Evolutionary conservation across 2,888 invertebrate genomes (phyloP).

Genomic region (Rotaria macrura): DNA sequence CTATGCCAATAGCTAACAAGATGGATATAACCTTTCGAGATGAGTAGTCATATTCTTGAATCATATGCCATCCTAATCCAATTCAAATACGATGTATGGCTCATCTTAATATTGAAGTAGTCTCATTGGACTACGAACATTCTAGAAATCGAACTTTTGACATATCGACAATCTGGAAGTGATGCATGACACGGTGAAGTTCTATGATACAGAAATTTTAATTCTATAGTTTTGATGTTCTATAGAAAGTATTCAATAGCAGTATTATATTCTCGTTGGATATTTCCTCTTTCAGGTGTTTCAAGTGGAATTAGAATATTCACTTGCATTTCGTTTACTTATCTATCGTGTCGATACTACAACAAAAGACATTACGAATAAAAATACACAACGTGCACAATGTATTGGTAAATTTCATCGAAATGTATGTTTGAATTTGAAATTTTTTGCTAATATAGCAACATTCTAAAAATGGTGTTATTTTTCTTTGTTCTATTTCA

Average conservation of each 20-base stretch:
- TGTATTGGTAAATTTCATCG: constrained; percentile 17
- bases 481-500: neutral
- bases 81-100: too few species aligned
- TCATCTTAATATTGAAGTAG: too few species aligned
- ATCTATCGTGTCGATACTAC: neutral
- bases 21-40: too few species aligned
- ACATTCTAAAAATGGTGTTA: neutral
- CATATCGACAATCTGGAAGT: too few species aligned
- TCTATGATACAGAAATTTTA: neutral
- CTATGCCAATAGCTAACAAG: too few species aligned
- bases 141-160: too few species aligned
- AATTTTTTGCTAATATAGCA: neutral
- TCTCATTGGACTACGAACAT: too few species aligned
- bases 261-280: neutral
- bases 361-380: neutral
- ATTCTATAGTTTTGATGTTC: too few species aligned
- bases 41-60: too few species aligned
- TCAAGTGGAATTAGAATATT: constrained; percentile 18
- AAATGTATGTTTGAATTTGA: neutral
- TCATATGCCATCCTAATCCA: too few species aligned
- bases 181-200: neutral
- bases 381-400: neutral
- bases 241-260: too few species aligned
- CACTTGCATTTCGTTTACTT: constrained; percentile 2
- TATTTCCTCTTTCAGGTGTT: neutral